Evolutionary conservation across 2,888 invertebrate species (phyloP), one percentile per base, ranked within the genome.

Genomic region (Mimachlamys varia): DNA sequence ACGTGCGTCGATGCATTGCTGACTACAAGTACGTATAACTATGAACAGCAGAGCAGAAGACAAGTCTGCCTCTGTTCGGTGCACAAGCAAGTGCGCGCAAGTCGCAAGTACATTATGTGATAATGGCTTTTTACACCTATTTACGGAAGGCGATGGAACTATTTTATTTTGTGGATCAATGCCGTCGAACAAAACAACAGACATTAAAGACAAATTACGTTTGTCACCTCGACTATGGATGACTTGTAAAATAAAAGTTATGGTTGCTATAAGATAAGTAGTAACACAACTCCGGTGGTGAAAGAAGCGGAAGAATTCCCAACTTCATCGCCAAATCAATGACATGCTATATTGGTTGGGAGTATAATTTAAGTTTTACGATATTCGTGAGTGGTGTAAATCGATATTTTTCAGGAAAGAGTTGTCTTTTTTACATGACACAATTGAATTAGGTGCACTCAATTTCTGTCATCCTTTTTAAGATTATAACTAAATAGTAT

Each of bases 121-220:
- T 76, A 76, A 76, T 33, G 33, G 76, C 33, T 27, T 76, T 27
- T 76, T 76, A 76, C 76, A 76, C 33, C 33, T 76, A 76, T 76
- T 76, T 33, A 76, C 19, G 27, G 76, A 33, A 76, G 76, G 76
- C 76, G 76, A 12, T 22, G 76, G 27, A 33, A 76, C 10, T 76
- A 76, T 33, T 76, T 76, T 76, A 76, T 76, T 76, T 33, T 33
- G 76, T 76, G 33, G 76, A 76, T 33, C 76, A 76, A 76, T 76
- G 33, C 76, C 76, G 76, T 76, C 27, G 33, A 76, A 76, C 76
- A 33, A 76, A 76, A 33, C 33, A 76, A 76, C 27, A 76, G 76
- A 76, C 76, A 76, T 76, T 33, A 76, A 76, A 76, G 76, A 12
- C 76, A 76, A 76, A 76, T 76, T 76, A 76, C 33, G 33, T 76